Conservation (phyloP, 2,797 vertebrate species). For the Orestias chungarensis region DNA sequence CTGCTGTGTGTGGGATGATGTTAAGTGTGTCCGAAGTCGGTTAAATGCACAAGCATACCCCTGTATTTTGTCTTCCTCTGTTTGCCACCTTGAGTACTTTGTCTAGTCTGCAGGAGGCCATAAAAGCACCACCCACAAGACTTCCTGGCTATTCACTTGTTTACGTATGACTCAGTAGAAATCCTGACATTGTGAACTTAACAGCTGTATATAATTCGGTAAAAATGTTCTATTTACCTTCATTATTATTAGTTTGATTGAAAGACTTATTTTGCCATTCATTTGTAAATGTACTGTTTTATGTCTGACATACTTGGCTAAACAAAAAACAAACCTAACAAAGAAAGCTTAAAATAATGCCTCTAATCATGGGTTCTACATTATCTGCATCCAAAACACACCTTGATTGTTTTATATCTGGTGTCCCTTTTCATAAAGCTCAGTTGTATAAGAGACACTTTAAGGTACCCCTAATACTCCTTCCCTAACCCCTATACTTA, state of each 20-base stretch:
- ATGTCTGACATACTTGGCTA: conserved; percentile 11
- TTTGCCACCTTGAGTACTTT: conserved; percentile 33
- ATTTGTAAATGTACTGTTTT: conserved; percentile 21
- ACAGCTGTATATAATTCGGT: conserved; percentile 6
- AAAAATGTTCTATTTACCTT: conserved; percentile 15
- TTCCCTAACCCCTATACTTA: conserved; percentile 1
- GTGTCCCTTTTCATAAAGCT: conserved; percentile 56
- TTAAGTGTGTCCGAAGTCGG: conserved; percentile 33
- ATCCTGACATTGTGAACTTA: conserved; percentile 2
- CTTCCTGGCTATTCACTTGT: conserved; percentile 13
- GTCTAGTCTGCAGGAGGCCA: conserved; percentile 9
- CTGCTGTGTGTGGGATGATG: conserved; percentile 34
- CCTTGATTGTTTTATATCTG: conserved; percentile 48
- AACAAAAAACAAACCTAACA: conserved; percentile 11
- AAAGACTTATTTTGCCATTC: conserved; percentile 5
- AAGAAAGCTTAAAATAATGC: conserved; percentile 29
- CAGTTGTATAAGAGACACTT: conserved; percentile 30
- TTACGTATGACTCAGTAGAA: conserved; percentile 8
- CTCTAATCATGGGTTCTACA: conserved; percentile 23
- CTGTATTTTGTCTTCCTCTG: conserved; percentile 36
- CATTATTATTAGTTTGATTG: not conserved
- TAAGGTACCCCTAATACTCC: conserved; percentile 14
- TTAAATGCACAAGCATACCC: conserved; percentile 38
- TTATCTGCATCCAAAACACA: conserved; percentile 54
- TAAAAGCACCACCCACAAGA: conserved; percentile 4